These are phyloP conservation scores for Clarias magur DNA, from an alignment of 2,113 vertebrate genomes.

Conservation along the genomic window DNA sequence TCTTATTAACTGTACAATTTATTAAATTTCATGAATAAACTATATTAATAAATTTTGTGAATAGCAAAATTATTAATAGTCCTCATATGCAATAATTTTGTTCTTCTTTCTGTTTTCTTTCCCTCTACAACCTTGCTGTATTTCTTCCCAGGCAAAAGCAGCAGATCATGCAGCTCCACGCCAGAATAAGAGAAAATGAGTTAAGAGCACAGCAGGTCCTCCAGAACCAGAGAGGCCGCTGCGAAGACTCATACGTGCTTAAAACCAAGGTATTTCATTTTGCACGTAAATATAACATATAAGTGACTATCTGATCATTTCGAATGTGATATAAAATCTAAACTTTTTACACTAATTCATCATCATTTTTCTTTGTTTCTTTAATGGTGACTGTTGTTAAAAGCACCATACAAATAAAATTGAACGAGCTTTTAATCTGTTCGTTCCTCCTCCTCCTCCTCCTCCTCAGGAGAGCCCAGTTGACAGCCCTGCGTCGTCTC, in stretches of 20 bases:
- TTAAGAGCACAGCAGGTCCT: conserved; percentile 83
- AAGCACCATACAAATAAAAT: too few relatives aligned
- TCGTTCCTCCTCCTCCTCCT: not conserved
- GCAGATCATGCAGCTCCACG: conserved; percentile 88
- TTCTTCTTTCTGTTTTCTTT: not conserved
- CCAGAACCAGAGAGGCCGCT: conserved; percentile 77
- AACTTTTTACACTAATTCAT: too few relatives aligned
- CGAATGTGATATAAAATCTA: too few relatives aligned
- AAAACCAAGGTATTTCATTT: conserved; percentile 77
- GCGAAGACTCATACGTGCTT: conserved; percentile 74
- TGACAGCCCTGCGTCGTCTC: conserved; percentile 54
- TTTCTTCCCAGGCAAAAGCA: conserved; percentile 88
- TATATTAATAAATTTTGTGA: not conserved
- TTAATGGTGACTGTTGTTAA: too few relatives aligned
- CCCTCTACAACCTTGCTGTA: not conserved
- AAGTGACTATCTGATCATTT: not conserved
- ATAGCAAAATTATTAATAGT: not conserved
- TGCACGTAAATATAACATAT: not conserved
- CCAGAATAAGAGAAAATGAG: conserved; percentile 89
- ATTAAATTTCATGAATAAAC: too few relatives aligned
- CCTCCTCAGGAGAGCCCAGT: conserved; percentile 58
- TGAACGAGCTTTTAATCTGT: too few relatives aligned
- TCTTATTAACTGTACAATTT: not conserved
- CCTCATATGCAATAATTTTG: not conserved
- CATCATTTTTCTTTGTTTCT: too few relatives aligned